phyloP scores from a whole-genome alignment of 2,797 vertebrate species.

The Spinus pinus region DNA sequence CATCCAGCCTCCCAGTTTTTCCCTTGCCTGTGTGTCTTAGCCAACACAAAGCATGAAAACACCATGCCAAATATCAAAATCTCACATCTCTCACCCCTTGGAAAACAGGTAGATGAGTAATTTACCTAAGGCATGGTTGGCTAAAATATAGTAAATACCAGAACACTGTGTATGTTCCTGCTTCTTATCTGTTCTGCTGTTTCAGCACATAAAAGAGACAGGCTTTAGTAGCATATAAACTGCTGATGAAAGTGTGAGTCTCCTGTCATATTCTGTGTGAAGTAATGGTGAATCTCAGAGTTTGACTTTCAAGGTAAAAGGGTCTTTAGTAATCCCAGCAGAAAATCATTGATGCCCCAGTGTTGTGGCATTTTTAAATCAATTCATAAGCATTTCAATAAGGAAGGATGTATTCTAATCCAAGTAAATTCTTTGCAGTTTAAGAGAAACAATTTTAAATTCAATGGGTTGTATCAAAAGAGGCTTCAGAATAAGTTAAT shows the following conservation, averaged over 20 bases:
- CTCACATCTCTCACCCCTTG: background rate
- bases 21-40: background rate
- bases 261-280: background rate
- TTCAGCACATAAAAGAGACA: background rate
- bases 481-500: background rate
- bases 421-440: background rate
- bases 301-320: background rate
- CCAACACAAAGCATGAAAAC: background rate
- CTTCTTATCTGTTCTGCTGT: slow-evolving; percentile 29
- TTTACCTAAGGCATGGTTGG: background rate
- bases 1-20: background rate
- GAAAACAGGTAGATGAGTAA: background rate
- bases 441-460: background rate
- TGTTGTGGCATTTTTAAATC: background rate
- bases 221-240: background rate
- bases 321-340: background rate
- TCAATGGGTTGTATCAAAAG: background rate
- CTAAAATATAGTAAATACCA: slow-evolving; percentile 19
- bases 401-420: background rate
- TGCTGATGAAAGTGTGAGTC: background rate
- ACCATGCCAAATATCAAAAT: background rate
- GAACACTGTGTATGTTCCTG: background rate
- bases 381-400: background rate
- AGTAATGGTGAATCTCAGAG: background rate
- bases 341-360: background rate